Conservation (phyloP, 1,140 invertebrate genomes). For the Arion vulgaris region DNA sequence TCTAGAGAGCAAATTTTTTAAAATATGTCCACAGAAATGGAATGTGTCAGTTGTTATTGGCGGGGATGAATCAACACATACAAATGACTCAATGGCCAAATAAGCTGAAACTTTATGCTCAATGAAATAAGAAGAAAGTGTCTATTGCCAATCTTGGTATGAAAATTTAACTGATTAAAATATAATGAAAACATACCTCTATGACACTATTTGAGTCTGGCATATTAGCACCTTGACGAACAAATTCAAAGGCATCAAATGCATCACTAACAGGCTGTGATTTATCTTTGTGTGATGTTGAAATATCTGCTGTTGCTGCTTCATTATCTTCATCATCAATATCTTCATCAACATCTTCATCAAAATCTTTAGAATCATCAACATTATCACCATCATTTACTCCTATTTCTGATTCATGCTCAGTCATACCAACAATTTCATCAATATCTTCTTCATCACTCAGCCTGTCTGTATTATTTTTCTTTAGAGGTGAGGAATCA, state of each 20-base stretch:
- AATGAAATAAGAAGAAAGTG: no score
- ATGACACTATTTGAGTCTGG: neutral
- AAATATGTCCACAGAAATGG: no score
- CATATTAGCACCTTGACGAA: neutral
- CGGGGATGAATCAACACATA: no score
- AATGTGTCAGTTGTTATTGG: no score
- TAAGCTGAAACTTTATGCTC: no score
- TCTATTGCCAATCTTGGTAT: no score
- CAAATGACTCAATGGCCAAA: no score
- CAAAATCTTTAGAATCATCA: neutral
- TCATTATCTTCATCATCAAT: neutral
- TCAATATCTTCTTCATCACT: neutral
- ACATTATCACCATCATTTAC: neutral
- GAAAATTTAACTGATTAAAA: no score
- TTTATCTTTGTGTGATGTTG: neutral
- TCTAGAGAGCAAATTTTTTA: no score
- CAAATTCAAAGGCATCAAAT: slow-evolving; percentile 1
- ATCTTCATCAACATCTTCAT: neutral
- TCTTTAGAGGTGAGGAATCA: neutral
- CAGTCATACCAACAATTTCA: neutral
- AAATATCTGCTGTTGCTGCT: neutral
- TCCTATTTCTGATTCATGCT: neutral
- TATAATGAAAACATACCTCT: neutral
- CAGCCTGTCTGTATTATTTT: neutral
- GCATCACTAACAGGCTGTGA: neutral